Conservation (phyloP, 2,888 invertebrate genomes). For the Ctenicera cuprea region DNA sequence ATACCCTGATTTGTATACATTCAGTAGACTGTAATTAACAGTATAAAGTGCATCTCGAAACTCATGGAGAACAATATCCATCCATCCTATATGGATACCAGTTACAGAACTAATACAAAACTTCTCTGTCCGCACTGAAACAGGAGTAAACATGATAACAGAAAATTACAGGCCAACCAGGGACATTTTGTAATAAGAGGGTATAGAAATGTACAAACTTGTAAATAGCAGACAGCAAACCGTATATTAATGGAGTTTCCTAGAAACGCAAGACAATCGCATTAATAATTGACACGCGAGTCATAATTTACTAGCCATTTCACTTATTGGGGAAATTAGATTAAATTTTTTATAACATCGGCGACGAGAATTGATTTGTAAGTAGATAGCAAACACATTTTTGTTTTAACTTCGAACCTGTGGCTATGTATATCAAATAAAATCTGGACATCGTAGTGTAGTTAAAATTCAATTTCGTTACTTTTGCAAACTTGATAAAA, state of each 20-base stretch:
- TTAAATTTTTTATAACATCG: conserved; percentile 15
- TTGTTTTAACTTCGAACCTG: too few relatives aligned
- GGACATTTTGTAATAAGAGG: conserved; percentile 10
- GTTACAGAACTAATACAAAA: neutral
- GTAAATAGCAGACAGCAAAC: conserved; percentile 26
- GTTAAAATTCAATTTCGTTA: too few relatives aligned
- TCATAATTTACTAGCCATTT: conserved; percentile 31
- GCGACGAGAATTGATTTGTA: neutral
- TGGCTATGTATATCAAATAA: too few relatives aligned
- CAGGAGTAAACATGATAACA: conserved; percentile 5
- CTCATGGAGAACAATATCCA: neutral
- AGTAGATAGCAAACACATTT: neutral
- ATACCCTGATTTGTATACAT: too few relatives aligned
- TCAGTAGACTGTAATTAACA: neutral
- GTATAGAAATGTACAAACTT: conserved; percentile 20
- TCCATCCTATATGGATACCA: neutral
- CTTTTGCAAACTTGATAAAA: too few relatives aligned
- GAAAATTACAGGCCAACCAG: neutral
- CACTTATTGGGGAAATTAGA: conserved; percentile 22
- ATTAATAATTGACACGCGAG: conserved; percentile 35
- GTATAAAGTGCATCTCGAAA: neutral
- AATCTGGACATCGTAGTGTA: too few relatives aligned
- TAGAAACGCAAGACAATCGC: conserved; percentile 33
- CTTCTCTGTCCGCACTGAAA: conserved; percentile 1
- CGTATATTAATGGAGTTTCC: conserved; percentile 29